Conservation (phyloP, 2,888 invertebrate genomes). For the Parelbella ahira region DNA sequence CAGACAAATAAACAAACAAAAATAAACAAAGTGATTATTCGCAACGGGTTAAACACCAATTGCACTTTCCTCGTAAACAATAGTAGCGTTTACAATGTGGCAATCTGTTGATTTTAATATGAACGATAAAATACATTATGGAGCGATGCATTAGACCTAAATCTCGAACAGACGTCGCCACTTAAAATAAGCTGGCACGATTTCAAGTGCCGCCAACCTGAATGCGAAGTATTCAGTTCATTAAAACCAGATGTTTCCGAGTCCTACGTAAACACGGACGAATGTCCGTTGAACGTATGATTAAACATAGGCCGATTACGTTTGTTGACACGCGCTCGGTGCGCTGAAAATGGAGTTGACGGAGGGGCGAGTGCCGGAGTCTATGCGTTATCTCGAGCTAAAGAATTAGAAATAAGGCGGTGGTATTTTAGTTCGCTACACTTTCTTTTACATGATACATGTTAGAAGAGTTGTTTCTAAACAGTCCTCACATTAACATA, state of each 20-base stretch:
- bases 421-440: no score
- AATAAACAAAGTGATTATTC: no score
- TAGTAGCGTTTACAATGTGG: slow-evolving; percentile 26
- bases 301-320: slow-evolving; percentile 43
- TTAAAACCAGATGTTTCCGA: slow-evolving; percentile 74
- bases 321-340: slow-evolving; percentile 35
- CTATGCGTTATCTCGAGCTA: slow-evolving; percentile 16
- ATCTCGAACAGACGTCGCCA: slow-evolving; percentile 72
- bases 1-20: no score
- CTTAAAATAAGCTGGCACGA: slow-evolving; percentile 79
- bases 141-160: slow-evolving; percentile 59
- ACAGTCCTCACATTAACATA: no score
- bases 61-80: no score
- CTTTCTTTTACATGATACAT: no score
- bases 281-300: no score
- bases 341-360: slow-evolving; percentile 20
- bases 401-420: slow-evolving; percentile 19
- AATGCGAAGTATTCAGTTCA: slow-evolving; percentile 76
- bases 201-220: slow-evolving; percentile 75
- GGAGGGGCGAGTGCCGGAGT: slow-evolving; percentile 10
- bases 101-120: slow-evolving; percentile 46
- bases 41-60: no score
- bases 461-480: no score
- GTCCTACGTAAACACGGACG: slow-evolving; percentile 63
- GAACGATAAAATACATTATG: slow-evolving; percentile 53